These are phyloP conservation scores for Palloptera scutellata DNA, from an alignment of 2,888 invertebrate genomes.

Conservation along the genomic window DNA sequence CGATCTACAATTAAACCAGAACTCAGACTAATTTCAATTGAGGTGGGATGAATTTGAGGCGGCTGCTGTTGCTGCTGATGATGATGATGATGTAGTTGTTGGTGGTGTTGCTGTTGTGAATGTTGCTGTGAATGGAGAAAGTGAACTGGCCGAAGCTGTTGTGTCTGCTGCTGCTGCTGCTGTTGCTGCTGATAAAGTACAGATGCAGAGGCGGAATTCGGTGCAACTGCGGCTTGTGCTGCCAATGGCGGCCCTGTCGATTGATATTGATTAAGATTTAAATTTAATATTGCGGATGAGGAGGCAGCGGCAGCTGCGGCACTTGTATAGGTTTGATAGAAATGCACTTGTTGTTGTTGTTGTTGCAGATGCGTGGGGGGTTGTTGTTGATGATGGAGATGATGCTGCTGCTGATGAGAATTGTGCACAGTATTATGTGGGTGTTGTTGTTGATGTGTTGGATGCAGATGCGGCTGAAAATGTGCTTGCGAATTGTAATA, in stretches of 20 bases:
- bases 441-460: constrained; percentile 49
- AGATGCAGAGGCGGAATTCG: constrained; percentile 38
- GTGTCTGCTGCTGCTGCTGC: constrained; percentile 19
- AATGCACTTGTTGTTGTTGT: constrained; percentile 53
- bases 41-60: constrained; percentile 32
- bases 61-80: constrained; percentile 38
- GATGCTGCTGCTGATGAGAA: constrained; percentile 38
- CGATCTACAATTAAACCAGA: constrained; percentile 35
- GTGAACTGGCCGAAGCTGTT: constrained; percentile 13
- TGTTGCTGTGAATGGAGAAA: constrained; percentile 27
- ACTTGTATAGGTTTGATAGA: constrained; percentile 50
- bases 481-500: constrained; percentile 39
- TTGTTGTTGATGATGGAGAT: constrained; percentile 50
- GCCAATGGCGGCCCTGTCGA: constrained; percentile 44
- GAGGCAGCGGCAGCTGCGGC: constrained; percentile 51
- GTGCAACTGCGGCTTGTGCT: constrained; percentile 31
- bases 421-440: constrained; percentile 48
- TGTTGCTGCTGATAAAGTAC: constrained; percentile 49
- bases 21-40: constrained; percentile 32
- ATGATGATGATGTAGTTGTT: constrained; percentile 21
- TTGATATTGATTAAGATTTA: constrained; percentile 68
- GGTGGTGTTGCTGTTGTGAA: constrained; percentile 32
- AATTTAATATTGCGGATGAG: constrained; percentile 64
- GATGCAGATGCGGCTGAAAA: constrained; percentile 39
- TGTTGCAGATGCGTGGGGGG: constrained; percentile 41